These are phyloP conservation scores for Hydropotes inermis DNA, from an alignment of 2,113 vertebrate species.

Conservation along the genomic window DNA sequence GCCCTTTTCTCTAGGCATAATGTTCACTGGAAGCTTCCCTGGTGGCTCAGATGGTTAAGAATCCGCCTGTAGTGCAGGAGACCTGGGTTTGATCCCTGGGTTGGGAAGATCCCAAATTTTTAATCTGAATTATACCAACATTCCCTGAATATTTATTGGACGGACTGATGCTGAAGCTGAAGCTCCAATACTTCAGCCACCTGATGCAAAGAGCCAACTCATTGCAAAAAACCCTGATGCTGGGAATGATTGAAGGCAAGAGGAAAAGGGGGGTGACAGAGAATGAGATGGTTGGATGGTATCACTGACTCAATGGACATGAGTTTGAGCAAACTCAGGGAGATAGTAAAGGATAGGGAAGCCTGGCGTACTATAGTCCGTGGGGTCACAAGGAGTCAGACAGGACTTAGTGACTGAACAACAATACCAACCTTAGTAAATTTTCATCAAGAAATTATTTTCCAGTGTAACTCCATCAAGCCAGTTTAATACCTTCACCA, in stretches of 20 bases:
- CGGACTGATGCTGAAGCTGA: background rate
- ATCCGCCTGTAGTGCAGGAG: background rate
- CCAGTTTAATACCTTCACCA: background rate
- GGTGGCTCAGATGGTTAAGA: background rate
- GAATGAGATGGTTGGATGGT: background rate
- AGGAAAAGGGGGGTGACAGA: background rate
- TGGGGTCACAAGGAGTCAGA: background rate
- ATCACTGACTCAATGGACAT: background rate
- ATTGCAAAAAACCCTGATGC: background rate
- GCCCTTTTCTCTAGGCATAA: background rate
- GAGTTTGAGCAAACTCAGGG: background rate
- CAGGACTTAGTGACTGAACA: background rate
- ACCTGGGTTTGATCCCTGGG: background rate
- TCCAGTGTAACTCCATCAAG: background rate
- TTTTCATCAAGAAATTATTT: constrained; percentile 32
- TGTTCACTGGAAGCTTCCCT: background rate
- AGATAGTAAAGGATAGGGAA: background rate
- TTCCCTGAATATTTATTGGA: background rate
- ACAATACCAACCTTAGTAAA: background rate
- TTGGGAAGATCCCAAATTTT: background rate
- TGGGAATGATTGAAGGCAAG: background rate
- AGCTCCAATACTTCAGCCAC: background rate
- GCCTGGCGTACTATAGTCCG: background rate
- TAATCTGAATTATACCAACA: constrained; percentile 9
- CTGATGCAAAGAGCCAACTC: background rate